phyloP scores from a whole-genome alignment of 2,797 vertebrate species.

The Lycodopsis pacificus region DNA sequence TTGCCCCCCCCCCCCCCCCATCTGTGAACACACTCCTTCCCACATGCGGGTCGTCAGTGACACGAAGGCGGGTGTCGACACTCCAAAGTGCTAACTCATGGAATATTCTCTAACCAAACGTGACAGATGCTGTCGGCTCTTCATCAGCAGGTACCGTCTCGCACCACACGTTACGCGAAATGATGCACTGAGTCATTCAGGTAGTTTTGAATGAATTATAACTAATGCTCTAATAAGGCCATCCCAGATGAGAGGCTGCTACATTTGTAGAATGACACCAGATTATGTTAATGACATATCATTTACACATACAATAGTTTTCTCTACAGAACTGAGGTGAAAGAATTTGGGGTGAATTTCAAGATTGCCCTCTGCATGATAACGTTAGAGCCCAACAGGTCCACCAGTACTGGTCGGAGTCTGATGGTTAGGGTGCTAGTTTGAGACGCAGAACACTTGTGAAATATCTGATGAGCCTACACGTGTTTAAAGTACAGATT shows the following conservation, averaged over 20 bases:
- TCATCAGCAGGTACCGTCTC: constrained; percentile 19
- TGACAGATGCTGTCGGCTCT: constrained; percentile 50
- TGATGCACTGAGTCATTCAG: background rate
- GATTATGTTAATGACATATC: background rate
- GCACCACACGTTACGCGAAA: background rate
- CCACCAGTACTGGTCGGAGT: background rate
- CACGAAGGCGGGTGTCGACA: constrained; percentile 52
- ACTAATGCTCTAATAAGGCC: background rate
- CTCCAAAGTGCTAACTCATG: constrained; percentile 23
- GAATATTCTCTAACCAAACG: constrained; percentile 40
- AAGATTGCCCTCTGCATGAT: background rate
- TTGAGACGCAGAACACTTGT: background rate
- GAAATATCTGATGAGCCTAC: background rate
- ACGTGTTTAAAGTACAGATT: background rate
- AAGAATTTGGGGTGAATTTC: background rate
- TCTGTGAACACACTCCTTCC: constrained; percentile 52
- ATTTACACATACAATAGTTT: background rate
- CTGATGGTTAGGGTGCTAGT: background rate
- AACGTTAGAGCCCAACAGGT: background rate
- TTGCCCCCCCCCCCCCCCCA: background rate
- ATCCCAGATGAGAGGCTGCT: background rate
- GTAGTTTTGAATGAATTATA: constrained; percentile 3
- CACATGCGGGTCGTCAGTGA: constrained; percentile 51
- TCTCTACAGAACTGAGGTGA: background rate
- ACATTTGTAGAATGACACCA: constrained; percentile 1